Conservation (phyloP, 2,113 vertebrate genomes). For the Trochalopteron elliotii region DNA sequence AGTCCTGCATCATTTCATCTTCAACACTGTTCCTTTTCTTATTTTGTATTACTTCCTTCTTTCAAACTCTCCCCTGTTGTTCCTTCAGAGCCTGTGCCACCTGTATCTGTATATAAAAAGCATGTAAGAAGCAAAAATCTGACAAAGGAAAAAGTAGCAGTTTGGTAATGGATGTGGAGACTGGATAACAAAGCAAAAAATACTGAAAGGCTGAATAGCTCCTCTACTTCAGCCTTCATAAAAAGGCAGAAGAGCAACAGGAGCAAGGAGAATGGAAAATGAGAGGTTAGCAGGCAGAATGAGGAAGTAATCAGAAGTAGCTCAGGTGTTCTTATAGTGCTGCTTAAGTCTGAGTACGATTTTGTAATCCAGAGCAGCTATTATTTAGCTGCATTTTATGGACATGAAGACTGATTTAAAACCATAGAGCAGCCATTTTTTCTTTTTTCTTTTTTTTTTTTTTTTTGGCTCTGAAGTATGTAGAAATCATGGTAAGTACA, state of each 20-base stretch:
- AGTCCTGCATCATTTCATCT: neutral
- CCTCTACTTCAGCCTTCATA: neutral
- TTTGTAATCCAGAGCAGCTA: neutral
- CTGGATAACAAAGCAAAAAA: neutral
- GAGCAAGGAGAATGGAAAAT: neutral
- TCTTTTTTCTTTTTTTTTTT: neutral
- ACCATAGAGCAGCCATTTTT: neutral
- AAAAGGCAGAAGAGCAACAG: neutral
- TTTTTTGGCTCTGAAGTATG: neutral
- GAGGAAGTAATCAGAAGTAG: neutral
- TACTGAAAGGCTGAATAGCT: slow-evolving; percentile 14
- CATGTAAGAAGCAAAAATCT: slow-evolving; percentile 2
- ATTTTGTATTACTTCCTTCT: neutral
- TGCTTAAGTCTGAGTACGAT: neutral
- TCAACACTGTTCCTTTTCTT: neutral
- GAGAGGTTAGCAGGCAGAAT: neutral
- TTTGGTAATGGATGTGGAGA: slow-evolving; percentile 35
- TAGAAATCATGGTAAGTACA: neutral
- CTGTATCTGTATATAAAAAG: slow-evolving; percentile 1
- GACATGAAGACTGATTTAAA: neutral
- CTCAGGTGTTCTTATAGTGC: neutral
- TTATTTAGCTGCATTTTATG: neutral
- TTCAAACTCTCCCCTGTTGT: neutral
- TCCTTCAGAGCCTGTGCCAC: neutral
- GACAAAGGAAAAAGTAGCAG: slow-evolving; percentile 18